Conservation (phyloP, 2,797 vertebrate species). For the Chromis chromis region DNA sequence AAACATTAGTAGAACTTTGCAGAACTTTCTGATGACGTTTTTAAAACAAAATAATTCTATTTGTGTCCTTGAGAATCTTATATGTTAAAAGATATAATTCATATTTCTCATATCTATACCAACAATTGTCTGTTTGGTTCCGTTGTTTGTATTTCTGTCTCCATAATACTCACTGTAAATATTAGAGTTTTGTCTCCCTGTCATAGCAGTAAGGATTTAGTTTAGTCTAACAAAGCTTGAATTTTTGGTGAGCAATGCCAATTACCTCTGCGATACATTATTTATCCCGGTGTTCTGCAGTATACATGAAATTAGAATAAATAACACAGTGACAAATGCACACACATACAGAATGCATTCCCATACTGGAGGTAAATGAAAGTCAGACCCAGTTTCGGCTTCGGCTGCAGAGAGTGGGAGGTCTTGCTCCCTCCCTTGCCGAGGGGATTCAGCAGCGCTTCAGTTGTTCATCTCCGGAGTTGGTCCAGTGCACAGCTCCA, state of each 20-base stretch:
- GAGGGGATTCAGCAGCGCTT: constrained; percentile 55
- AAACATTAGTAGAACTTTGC: no score
- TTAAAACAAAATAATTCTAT: no score
- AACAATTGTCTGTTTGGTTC: background rate
- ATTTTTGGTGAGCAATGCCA: background rate
- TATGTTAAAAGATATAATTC: no score
- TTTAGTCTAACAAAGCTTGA: background rate
- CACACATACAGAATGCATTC: background rate
- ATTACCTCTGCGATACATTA: constrained; percentile 7
- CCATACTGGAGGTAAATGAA: constrained; percentile 8
- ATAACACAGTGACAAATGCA: constrained; percentile 11
- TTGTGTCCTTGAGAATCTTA: no score
- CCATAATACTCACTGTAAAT: background rate
- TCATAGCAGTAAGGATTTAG: background rate
- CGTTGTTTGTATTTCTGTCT: background rate
- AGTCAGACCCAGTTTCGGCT: constrained; percentile 9
- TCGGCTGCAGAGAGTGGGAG: constrained; percentile 23
- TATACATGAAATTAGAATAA: constrained; percentile 14
- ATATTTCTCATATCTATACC: no score
- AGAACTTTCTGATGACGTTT: no score
- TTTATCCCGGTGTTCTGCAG: background rate
- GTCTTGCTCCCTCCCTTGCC: constrained; percentile 27
- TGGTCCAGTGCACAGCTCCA: constrained; percentile 73
- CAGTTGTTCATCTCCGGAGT: constrained; percentile 69
- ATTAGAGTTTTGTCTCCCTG: background rate